Percentiles rank a stretch among this genome's conserved stretches.
Conservation (phyloP, 2,888 invertebrate species). For the Drosophila hawaiiensis region DNA sequence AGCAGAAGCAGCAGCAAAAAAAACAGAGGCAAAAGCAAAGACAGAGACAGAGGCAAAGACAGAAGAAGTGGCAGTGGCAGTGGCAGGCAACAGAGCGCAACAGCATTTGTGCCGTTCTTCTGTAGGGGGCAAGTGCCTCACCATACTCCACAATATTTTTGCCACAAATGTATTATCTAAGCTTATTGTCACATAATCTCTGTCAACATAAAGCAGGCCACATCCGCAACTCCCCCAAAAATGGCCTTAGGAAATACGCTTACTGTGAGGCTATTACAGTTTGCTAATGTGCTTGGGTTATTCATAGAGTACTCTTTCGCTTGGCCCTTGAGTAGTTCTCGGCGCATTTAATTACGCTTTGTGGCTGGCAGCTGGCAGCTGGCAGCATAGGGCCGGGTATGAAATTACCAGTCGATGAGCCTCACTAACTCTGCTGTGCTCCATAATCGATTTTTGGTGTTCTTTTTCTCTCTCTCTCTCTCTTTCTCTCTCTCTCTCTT, state of each 20-base stretch:
- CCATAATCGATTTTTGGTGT: not conserved
- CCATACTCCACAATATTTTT: not conserved
- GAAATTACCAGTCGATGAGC: not conserved
- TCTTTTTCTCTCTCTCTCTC: not conserved
- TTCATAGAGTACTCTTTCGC: not conserved
- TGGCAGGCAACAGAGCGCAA: conserved; percentile 8
- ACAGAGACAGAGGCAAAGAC: not conserved
- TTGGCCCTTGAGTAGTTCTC: conserved; percentile 6
- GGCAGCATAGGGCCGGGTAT: not conserved
- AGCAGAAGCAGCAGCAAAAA: not conserved
- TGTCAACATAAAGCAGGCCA: conserved; percentile 58
- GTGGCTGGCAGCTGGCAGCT: not conserved
- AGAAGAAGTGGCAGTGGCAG: not conserved
- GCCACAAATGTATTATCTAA: conserved; percentile 58
- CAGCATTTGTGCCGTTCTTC: conserved; percentile 2
- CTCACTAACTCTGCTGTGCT: not conserved
- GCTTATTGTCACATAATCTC: conserved; percentile 78
- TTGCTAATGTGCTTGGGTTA: conserved; percentile 25
- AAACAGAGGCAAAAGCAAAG: not conserved
- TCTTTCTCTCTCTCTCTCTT: not conserved
- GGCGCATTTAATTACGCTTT: conserved; percentile 1
- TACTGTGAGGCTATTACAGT: conserved; percentile 10
- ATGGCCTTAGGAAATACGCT: conserved; percentile 32
- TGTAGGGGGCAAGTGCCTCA: not conserved
- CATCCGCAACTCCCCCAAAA: conserved; percentile 9